Conservation (phyloP, 2,888 invertebrate species). For the Dexiosoma caninum region DNA sequence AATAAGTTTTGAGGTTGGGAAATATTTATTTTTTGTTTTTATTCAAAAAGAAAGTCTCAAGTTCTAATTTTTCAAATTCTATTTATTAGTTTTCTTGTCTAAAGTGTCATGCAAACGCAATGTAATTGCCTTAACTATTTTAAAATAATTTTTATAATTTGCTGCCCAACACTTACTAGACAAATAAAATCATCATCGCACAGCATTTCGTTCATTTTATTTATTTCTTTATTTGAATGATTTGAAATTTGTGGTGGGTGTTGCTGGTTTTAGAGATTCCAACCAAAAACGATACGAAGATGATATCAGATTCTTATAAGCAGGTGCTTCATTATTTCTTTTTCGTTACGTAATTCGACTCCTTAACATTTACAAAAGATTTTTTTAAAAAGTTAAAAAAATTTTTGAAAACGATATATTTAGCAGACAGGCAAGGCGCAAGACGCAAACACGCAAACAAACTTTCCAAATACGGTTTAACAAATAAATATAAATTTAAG, state of each 20-base stretch:
- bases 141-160: background rate
- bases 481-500: no score
- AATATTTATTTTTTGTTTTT: no score
- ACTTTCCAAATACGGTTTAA: background rate
- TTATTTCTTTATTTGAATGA: background rate
- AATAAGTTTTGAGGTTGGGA: constrained; percentile 31
- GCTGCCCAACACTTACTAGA: constrained; percentile 63
- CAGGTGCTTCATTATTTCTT: constrained; percentile 49
- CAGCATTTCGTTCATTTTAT: constrained; percentile 59
- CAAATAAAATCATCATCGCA: constrained; percentile 69
- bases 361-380: constrained; percentile 52
- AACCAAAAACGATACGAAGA: constrained; percentile 1
- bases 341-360: constrained; percentile 43
- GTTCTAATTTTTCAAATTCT: background rate
- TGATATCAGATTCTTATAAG: constrained; percentile 58
- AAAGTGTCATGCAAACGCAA: background rate
- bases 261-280: constrained; percentile 15
- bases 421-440: constrained; percentile 21
- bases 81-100: background rate
- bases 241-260: constrained; percentile 21
- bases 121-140: no score
- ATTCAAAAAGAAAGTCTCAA: no score
- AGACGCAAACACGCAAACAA: background rate
- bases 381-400: constrained; percentile 37
- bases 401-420: constrained; percentile 52